Base-by-base conservation (phyloP, 2,888 invertebrate species). In the Ormyrus pomaceus region DNA sequence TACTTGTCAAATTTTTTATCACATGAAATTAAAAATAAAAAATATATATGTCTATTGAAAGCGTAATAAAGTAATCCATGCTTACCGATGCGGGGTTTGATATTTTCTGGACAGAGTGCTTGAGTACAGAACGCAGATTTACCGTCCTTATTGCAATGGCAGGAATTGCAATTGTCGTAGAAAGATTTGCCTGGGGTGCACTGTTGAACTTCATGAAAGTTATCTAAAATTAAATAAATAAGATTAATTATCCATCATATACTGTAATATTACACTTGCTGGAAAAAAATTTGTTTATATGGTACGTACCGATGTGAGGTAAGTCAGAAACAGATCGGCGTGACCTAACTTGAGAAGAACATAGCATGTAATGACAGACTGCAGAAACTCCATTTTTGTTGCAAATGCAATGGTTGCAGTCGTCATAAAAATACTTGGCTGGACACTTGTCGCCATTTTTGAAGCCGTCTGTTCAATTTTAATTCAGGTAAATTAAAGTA, bases 401-500 rank as follows among this genome's bases (percentile, higher is more conserved):
- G 85, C 93, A 93, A 11, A 91, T 90, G 84, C 93, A 93, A 86
- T 91, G 92, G 84, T 93, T 93, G 87, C 93, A 93, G 73, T 93
- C 93, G 76, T 92, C 11, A 50, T 59, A 77, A 61, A 77, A 70
- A 80, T 91, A 90, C 83, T 92, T 91, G 1, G 92, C 92, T 0
- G 92, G 91, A 13, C 80, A 80, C 53, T 59, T 55, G 6, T 51
- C 51, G n/a, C 80, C 76, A 0, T 48, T 4, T 6, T 56, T 9
- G 56, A 72, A 80, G 11, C 48, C 34, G 34, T 34, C 34, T 34
- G 34, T 34, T 34, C 1, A 34, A 34, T 34, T 34, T 34, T 34
- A 34, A 34, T 34, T 34, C 34, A 34, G 34, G 2, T 34, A 2
- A 34, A 34, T 34, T 34, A 34, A 34, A 1, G 34, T 2, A 34